Percentiles rank a stretch among this genome's conserved stretches.
These are phyloP conservation scores for Catostomus latipinnis DNA, from an alignment of 2,797 vertebrate genomes.

Conservation along the genomic window DNA sequence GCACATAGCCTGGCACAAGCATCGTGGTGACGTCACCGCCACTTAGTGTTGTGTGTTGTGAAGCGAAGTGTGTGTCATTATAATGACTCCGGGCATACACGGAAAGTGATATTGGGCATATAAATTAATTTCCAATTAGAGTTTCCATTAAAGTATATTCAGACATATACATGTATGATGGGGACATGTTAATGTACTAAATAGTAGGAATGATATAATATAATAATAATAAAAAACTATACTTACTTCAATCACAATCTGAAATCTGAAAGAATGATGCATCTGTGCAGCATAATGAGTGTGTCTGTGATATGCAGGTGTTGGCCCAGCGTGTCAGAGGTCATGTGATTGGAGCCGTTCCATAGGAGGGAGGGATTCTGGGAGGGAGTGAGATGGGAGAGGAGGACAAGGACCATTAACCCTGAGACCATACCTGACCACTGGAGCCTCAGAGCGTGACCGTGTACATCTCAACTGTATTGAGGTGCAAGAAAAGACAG, in stretches of 20 bases:
- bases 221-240: background rate
- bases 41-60: no score
- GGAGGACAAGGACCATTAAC: constrained; percentile 57
- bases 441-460: constrained; percentile 31
- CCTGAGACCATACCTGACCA: constrained; percentile 41
- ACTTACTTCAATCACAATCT: background rate
- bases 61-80: no score
- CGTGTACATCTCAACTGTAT: background rate
- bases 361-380: constrained; percentile 24
- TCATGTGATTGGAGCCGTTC: constrained; percentile 29
- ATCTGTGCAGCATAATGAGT: constrained; percentile 58
- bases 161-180: no score
- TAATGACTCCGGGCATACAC: no score
- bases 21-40: no score
- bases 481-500: constrained; percentile 4
- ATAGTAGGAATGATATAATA: no score
- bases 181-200: no score
- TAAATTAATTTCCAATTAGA: no score
- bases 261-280: constrained; percentile 49
- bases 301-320: constrained; percentile 67
- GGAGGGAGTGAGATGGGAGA: constrained; percentile 38
- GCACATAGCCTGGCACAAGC: no score
- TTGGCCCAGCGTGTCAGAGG: constrained; percentile 68
- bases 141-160: no score
- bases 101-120: no score